A percentile compares a stretch with the other conserved stretches of the same genome.
Evolutionary conservation across 1,140 invertebrate genomes (phyloP).

Genomic region (Telenomus remus): DNA sequence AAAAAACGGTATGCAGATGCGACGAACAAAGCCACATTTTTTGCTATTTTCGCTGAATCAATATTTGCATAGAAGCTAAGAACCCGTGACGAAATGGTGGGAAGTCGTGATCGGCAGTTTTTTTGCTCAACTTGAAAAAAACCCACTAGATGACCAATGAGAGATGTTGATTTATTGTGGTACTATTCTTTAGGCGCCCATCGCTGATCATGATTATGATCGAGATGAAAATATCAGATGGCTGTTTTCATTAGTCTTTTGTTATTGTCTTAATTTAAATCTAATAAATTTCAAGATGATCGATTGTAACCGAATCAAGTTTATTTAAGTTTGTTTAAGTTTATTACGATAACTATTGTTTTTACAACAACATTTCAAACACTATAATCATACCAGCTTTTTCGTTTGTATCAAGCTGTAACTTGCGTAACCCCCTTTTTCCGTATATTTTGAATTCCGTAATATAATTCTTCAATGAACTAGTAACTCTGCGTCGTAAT

Average conservation of each 20-base stretch:
- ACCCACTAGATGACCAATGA: conserved; percentile 3
- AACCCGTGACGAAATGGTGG: conserved; percentile 67
- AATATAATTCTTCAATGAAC: conserved; percentile 34
- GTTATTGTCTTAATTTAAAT: no score
- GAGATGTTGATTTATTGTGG: conserved; percentile 25
- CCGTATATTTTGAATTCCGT: conserved; percentile 29
- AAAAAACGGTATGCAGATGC: conserved; percentile 65
- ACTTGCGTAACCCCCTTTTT: conserved; percentile 33
- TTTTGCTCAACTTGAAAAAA: not conserved
- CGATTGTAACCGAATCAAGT: no score
- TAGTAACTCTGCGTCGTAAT: conserved; percentile 36
- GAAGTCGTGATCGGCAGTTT: conserved; percentile 43
- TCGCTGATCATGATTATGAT: not conserved
- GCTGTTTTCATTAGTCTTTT: not conserved
- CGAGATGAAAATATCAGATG: not conserved
- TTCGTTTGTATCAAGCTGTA: conserved; percentile 16
- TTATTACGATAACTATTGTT: no score
- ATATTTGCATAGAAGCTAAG: conserved; percentile 72
- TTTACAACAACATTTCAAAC: conserved; percentile 8
- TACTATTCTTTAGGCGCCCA: conserved; percentile 5
- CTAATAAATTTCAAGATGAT: no score
- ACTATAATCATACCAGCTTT: conserved; percentile 17
- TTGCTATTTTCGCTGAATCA: conserved; percentile 56
- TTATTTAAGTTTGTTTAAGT: conserved; percentile 8
- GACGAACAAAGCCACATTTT: conserved; percentile 59